A percentile compares a stretch with the other conserved stretches of the same genome.
Conservation (phyloP, 1,140 invertebrate species). For the Chrysoperla carnea region DNA sequence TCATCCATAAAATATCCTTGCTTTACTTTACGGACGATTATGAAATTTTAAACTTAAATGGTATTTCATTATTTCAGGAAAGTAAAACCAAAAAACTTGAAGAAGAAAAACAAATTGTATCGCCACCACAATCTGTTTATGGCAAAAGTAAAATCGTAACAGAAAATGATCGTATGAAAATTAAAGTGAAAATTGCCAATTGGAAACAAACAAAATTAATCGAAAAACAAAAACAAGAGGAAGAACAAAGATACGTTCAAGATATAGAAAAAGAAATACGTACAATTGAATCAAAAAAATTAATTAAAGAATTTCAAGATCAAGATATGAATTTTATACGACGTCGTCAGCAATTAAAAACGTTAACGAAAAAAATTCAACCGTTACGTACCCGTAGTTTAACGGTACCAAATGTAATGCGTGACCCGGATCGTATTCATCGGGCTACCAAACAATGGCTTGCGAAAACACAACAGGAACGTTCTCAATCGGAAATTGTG, state of each 20-base stretch:
- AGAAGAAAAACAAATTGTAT: slow-evolving; percentile 4
- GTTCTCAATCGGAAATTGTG: background rate
- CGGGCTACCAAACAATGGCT: slow-evolving; percentile 18
- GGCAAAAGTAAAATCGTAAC: too few species aligned
- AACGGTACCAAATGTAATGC: slow-evolving; percentile 1
- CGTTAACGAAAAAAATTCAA: background rate
- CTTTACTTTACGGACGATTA: too few species aligned
- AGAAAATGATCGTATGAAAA: background rate
- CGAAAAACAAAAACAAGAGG: slow-evolving; percentile 5
- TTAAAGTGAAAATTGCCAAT: slow-evolving; percentile 7
- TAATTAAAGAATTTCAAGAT: slow-evolving; percentile 1
- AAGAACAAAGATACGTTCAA: slow-evolving; percentile 2
- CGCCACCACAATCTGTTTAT: background rate
- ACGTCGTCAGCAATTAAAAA: background rate
- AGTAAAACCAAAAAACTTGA: slow-evolving; percentile 6
- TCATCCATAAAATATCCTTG: too few species aligned
- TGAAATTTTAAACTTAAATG: too few species aligned
- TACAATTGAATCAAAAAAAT: background rate
- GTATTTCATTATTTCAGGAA: background rate
- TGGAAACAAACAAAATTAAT: slow-evolving; percentile 9
- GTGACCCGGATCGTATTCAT: slow-evolving; percentile 14
- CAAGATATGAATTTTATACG: slow-evolving; percentile 1
- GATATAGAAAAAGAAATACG: slow-evolving; percentile 4
- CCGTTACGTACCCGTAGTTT: background rate
- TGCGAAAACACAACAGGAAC: slow-evolving; percentile 7